These are phyloP conservation scores for Cerceris ruficornis DNA, from an alignment of 2,888 invertebrate species.

Conservation along the genomic window DNA sequence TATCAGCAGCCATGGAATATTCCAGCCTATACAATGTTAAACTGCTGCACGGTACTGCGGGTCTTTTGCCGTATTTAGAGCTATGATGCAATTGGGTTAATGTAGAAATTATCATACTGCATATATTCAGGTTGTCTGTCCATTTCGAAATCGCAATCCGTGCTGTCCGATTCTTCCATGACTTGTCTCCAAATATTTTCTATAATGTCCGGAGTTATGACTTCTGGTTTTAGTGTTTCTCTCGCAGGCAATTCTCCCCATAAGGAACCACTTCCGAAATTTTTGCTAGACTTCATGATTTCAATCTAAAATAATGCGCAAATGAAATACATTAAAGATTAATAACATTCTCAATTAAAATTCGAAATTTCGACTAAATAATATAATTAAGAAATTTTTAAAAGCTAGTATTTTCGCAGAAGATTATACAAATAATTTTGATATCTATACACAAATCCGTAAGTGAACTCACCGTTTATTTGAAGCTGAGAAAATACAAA, in stretches of 20 bases:
- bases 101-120: slow-evolving; percentile 66
- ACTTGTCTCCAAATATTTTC: slow-evolving; percentile 81
- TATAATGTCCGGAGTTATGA: slow-evolving; percentile 79
- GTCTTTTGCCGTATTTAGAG: too few relatives aligned
- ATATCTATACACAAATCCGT: too few relatives aligned
- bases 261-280: slow-evolving; percentile 55
- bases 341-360: background rate
- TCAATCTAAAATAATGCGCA: slow-evolving; percentile 1
- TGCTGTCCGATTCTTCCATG: slow-evolving; percentile 75
- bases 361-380: too few relatives aligned
- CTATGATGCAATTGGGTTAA: slow-evolving; percentile 17
- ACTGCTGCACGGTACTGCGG: too few relatives aligned
- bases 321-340: background rate
- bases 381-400: background rate
- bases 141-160: slow-evolving; percentile 76
- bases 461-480: background rate
- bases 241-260: slow-evolving; percentile 79
- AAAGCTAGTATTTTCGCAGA: too few relatives aligned
- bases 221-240: slow-evolving; percentile 79
- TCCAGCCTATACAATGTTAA: too few relatives aligned
- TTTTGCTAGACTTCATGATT: slow-evolving; percentile 77
- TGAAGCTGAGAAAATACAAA: background rate
- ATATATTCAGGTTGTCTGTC: slow-evolving; percentile 76
- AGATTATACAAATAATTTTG: too few relatives aligned
- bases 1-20: too few relatives aligned